A percentile compares a stretch with the other conserved stretches of the same genome.
phyloP scores from a whole-genome alignment of 1,140 invertebrate genomes.

The Bombus vancouverensis region DNA sequence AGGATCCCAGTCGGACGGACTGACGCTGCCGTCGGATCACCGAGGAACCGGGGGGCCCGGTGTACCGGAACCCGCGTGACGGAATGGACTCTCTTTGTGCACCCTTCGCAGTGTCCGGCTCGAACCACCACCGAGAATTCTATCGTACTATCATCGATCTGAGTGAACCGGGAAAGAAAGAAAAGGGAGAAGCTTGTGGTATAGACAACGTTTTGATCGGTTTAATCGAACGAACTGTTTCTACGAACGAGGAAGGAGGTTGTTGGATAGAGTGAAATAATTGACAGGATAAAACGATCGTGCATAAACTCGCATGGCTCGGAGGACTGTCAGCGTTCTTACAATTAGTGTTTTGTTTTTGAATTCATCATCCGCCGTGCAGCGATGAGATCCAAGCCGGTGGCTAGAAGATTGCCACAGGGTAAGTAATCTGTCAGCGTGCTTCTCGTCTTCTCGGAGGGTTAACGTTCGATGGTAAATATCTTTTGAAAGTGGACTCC shows the following conservation, averaged over 20 bases:
- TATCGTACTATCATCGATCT: background rate
- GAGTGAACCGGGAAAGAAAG: constrained; percentile 15
- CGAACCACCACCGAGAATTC: constrained; percentile 26
- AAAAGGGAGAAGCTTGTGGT: background rate
- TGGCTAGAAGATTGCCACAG: constrained; percentile 82
- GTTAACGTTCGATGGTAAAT: background rate
- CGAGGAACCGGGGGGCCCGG: constrained; percentile 48
- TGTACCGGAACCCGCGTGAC: constrained; percentile 56
- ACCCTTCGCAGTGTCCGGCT: constrained; percentile 19
- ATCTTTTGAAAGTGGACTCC: background rate
- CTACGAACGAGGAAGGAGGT: constrained; percentile 17
- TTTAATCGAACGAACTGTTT: background rate
- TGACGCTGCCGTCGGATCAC: constrained; percentile 62
- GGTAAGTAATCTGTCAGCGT: constrained; percentile 73
- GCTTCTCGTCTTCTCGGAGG: background rate
- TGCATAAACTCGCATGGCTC: constrained; percentile 77
- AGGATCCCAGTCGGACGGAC: constrained; percentile 71
- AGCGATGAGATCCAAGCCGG: constrained; percentile 82
- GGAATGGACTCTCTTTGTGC: constrained; percentile 44
- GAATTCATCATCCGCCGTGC: constrained; percentile 68
- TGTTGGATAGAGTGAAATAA: constrained; percentile 50
- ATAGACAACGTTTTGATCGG: background rate
- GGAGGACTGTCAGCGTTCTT: constrained; percentile 70
- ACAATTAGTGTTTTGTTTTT: constrained; percentile 78
- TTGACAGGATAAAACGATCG: constrained; percentile 62